Evolutionary conservation across 2,888 invertebrate species (phyloP).

Genomic region (Mimumesa dahlbomi): DNA sequence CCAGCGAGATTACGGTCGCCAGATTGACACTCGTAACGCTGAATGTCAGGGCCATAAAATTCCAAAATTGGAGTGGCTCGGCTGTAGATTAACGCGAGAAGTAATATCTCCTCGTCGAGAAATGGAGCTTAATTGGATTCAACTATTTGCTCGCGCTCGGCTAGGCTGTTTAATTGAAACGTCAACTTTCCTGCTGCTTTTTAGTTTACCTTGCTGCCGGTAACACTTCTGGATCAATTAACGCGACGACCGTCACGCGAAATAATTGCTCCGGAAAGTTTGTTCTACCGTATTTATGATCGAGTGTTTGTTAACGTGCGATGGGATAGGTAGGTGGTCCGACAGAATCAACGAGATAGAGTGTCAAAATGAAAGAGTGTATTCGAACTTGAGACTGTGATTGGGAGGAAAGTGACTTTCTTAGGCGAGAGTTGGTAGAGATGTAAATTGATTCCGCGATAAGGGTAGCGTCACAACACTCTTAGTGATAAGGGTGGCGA

Average conservation of each 20-base stretch:
- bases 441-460: no score
- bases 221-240: neutral
- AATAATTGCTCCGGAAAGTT: no score
- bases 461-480: no score
- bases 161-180: slow-evolving; percentile 21
- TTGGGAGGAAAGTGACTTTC: no score
- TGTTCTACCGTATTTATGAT: no score
- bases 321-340: no score
- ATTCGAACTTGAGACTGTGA: no score
- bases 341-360: no score
- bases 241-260: neutral
- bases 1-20: neutral
- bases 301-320: no score
- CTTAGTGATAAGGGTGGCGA: no score
- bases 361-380: no score
- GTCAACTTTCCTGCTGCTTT: slow-evolving; percentile 3
- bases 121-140: slow-evolving; percentile 28
- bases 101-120: neutral
- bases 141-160: slow-evolving; percentile 6
- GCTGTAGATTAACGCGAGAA: neutral
- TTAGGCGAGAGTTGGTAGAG: no score
- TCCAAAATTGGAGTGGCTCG: neutral
- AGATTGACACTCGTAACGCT: slow-evolving; percentile 6
- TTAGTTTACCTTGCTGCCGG: neutral
- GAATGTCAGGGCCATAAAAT: slow-evolving; percentile 22